phyloP scores from a whole-genome alignment of 2,797 vertebrate species.

The Manis javanica region DNA sequence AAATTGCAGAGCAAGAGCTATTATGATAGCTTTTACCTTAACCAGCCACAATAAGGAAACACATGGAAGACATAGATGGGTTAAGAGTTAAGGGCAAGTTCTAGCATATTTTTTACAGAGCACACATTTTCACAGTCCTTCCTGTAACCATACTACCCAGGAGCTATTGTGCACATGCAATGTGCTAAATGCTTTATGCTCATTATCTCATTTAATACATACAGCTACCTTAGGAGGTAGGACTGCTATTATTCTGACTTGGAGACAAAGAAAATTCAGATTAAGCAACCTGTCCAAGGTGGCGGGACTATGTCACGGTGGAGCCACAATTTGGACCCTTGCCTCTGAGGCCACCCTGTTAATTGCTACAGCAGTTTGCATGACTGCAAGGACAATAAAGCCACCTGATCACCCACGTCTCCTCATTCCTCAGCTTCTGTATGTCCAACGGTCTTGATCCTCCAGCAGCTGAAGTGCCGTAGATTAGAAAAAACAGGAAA shows the following conservation, averaged over 20 bases:
- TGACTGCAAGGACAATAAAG: neutral
- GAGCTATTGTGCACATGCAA: neutral
- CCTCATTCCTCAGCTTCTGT: neutral
- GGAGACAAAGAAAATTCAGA: neutral
- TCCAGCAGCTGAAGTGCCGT: neutral
- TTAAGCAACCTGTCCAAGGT: neutral
- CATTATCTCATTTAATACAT: neutral
- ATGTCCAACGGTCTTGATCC: neutral
- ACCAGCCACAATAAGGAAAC: neutral
- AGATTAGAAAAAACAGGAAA: neutral
- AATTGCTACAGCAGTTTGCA: rapidly evolving
- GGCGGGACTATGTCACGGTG: no score
- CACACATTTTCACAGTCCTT: neutral
- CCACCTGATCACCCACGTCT: neutral
- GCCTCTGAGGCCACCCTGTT: neutral
- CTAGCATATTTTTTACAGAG: neutral
- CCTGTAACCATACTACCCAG: neutral
- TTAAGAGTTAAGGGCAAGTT: neutral
- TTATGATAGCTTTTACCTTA: neutral
- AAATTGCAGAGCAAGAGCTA: neutral
- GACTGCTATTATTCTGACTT: neutral
- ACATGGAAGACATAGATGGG: neutral
- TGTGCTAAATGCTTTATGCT: neutral
- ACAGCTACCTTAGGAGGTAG: neutral
- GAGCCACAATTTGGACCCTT: neutral